Evolutionary conservation across 2,888 invertebrate genomes (phyloP).

Genomic region (Heliconius aoede): DNA sequence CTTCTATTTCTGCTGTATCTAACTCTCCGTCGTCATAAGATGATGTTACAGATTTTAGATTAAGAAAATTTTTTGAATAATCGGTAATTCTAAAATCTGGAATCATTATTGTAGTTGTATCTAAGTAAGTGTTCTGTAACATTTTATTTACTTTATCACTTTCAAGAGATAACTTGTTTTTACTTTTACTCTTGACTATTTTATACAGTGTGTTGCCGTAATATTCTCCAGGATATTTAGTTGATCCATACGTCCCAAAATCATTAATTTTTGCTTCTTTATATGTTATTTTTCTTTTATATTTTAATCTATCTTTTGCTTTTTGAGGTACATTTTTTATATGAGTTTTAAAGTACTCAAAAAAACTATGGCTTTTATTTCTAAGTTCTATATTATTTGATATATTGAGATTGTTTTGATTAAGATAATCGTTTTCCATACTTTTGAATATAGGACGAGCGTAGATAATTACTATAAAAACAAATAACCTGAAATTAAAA

Average conservation of each 20-base stretch:
- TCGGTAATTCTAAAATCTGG: not conserved
- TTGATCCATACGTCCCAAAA: conserved; percentile 32
- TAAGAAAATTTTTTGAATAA: conserved; percentile 13
- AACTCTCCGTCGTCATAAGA: conserved; percentile 19
- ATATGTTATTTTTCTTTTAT: conserved; percentile 40
- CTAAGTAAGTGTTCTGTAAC: not conserved
- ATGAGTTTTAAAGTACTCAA: not conserved
- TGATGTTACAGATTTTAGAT: conserved; percentile 22
- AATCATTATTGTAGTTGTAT: not conserved
- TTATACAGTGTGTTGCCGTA: not conserved
- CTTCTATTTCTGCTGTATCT: conserved; percentile 62
- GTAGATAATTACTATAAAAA: conserved; percentile 67
- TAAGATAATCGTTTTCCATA: conserved; percentile 54
- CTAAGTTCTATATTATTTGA: conserved; percentile 28
- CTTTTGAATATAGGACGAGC: conserved; percentile 72
- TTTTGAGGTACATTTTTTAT: not conserved
- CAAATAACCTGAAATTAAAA: conserved; percentile 66
- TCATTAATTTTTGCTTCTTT: conserved; percentile 38
- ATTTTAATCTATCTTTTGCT: conserved; percentile 29
- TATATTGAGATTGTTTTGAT: conserved; percentile 20
- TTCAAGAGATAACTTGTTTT: not conserved
- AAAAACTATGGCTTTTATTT: conserved; percentile 7
- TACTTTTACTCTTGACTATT: conserved; percentile 8
- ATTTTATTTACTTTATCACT: not conserved
- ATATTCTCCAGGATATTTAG: conserved; percentile 15